phyloP scores from a whole-genome alignment of 2,797 vertebrate genomes.

The Diplodus puntazzo region DNA sequence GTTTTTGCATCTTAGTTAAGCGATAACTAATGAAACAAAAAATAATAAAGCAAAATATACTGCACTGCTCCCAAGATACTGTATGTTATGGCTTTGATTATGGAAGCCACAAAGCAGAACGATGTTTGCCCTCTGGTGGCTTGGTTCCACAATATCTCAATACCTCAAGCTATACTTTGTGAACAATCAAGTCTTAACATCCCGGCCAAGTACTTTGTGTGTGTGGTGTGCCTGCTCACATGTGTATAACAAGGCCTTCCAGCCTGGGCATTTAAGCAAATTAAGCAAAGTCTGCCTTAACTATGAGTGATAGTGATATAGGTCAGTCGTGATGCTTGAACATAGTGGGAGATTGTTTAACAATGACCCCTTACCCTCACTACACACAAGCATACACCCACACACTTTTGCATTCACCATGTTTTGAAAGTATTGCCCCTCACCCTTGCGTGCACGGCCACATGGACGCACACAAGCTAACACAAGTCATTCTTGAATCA shows the following conservation, averaged over 20 bases:
- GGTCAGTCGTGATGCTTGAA: conserved; percentile 59
- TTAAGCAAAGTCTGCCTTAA: conserved; percentile 69
- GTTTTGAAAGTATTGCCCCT: conserved; percentile 41
- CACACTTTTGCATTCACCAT: conserved; percentile 31
- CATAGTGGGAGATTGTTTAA: conserved; percentile 79
- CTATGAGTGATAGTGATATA: conserved; percentile 75
- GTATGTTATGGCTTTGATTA: conserved; percentile 36
- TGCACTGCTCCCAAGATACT: conserved; percentile 17
- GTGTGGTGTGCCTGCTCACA: conserved; percentile 37
- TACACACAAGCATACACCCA: conserved; percentile 15
- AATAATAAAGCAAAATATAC: background rate
- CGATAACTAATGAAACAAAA: conserved; percentile 28
- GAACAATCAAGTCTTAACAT: conserved; percentile 51
- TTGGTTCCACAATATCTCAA: conserved; percentile 45
- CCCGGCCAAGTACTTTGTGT: conserved; percentile 44
- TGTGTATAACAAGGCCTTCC: conserved; percentile 56
- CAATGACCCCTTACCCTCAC: conserved; percentile 55
- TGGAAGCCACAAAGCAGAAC: conserved; percentile 30
- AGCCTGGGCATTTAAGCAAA: conserved; percentile 75
- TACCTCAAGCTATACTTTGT: conserved; percentile 48
- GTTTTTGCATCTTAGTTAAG: conserved; percentile 22
- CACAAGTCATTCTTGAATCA: conserved; percentile 59
- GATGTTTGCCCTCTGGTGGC: conserved; percentile 36
- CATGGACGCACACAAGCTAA: conserved; percentile 53
- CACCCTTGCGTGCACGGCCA: conserved; percentile 17